Conservation (phyloP, 2,888 invertebrate species). For the Callyntrura sp. region DNA sequence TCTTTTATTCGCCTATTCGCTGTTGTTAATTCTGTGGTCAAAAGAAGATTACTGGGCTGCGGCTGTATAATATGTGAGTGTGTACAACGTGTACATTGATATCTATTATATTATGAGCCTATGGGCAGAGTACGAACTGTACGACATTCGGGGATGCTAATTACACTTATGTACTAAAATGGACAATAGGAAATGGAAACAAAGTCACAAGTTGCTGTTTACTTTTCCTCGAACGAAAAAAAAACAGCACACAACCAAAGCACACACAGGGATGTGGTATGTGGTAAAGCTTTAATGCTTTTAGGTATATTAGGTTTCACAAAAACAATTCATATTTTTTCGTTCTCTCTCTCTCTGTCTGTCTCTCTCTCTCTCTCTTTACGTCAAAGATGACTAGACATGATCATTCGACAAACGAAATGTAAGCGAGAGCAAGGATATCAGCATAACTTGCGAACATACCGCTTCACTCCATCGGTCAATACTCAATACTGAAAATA, state of each 20-base stretch:
- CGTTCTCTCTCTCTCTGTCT: neutral
- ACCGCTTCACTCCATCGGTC: too few relatives aligned
- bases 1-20: constrained; percentile 15
- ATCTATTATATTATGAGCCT: too few relatives aligned
- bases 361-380: too few relatives aligned
- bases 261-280: too few relatives aligned
- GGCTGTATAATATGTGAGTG: neutral
- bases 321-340: constrained; percentile 19
- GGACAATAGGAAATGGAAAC: constrained; percentile 48
- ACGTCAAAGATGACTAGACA: too few relatives aligned
- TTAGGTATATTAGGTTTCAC: neutral
- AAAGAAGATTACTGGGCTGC: too few relatives aligned
- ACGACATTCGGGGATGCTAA: constrained; percentile 7
- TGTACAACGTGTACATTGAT: neutral
- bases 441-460: too few relatives aligned
- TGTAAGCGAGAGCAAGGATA: too few relatives aligned
- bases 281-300: neutral
- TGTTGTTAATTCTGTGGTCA: constrained; percentile 1
- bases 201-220: neutral
- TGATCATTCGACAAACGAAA: too few relatives aligned
- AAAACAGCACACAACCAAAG: constrained; percentile 1
- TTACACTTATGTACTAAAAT: constrained; percentile 10
- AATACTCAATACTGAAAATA: too few relatives aligned
- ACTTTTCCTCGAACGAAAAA: neutral
- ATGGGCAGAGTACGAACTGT: too few relatives aligned